phyloP scores from a whole-genome alignment of 1,140 invertebrate genomes.

The Pteromalus puparum region DNA sequence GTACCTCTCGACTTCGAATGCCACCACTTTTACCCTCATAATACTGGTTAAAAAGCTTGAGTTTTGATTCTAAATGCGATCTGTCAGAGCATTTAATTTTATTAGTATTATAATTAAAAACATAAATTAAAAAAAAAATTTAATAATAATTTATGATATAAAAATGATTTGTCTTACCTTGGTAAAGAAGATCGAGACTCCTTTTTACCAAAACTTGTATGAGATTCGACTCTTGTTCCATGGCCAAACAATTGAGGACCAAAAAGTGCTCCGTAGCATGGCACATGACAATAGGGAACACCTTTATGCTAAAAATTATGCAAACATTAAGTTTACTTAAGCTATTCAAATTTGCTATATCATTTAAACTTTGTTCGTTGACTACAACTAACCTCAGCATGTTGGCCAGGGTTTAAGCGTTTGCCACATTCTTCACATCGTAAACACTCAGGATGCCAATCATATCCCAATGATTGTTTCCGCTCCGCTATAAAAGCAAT shows the following conservation, averaged over 20 bases:
- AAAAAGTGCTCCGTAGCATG: constrained; percentile 92
- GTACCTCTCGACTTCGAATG: constrained; percentile 83
- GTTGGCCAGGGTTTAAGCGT: constrained; percentile 90
- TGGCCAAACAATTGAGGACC: constrained; percentile 91
- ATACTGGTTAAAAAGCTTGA: constrained; percentile 88
- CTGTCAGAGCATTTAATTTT: constrained; percentile 69
- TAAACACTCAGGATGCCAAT: constrained; percentile 95
- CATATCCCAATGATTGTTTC: constrained; percentile 92
- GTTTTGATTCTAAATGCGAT: constrained; percentile 85
- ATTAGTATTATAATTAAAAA: constrained; percentile 6
- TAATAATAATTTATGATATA: neutral
- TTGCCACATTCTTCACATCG: constrained; percentile 94
- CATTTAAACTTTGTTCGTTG: neutral
- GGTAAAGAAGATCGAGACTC: constrained; percentile 75
- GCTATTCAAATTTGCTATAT: neutral
- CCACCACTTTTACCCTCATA: constrained; percentile 87
- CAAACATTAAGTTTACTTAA: constrained; percentile 23
- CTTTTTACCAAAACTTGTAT: constrained; percentile 88
- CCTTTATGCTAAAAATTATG: constrained; percentile 84
- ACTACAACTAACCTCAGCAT: constrained; percentile 83
- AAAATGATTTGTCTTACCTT: constrained; percentile 59
- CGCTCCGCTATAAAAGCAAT: constrained; percentile 84
- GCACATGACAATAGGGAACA: constrained; percentile 92
- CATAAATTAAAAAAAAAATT: neutral
- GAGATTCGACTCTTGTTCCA: constrained; percentile 89